Percentiles rank a stretch among this genome's conserved stretches.
Evolutionary conservation across 2,888 invertebrate genomes (phyloP).

Genomic region (Eupeodes luniger): DNA sequence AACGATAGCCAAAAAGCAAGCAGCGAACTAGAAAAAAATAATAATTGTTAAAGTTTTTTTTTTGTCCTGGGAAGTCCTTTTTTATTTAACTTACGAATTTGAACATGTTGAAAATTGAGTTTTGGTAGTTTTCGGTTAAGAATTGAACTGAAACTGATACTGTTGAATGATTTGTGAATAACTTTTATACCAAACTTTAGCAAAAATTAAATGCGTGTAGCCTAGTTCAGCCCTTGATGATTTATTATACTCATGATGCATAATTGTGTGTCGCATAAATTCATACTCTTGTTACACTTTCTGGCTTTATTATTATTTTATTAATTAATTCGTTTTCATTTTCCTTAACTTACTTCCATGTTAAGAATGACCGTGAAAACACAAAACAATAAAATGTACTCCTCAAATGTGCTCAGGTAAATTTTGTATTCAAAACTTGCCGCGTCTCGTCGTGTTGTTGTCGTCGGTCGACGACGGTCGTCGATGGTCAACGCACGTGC

Average conservation of each 20-base stretch:
- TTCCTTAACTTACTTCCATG: slow-evolving; percentile 32
- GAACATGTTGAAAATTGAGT: slow-evolving; percentile 52
- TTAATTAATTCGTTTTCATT: not conserved
- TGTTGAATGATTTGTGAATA: not conserved
- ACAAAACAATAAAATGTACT: not conserved
- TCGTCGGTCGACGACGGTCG: not conserved
- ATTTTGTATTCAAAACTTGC: slow-evolving; percentile 35
- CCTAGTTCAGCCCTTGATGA: not conserved
- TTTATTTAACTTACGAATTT: slow-evolving; percentile 59
- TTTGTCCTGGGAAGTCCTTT: not conserved
- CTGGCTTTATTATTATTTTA: not conserved
- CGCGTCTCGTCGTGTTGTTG: too few species aligned
- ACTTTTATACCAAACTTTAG: slow-evolving; percentile 37
- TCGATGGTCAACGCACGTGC: slow-evolving; percentile 34
- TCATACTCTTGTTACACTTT: not conserved
- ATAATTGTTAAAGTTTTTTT: not conserved
- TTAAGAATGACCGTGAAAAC: slow-evolving; percentile 23
- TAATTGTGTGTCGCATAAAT: too few species aligned
- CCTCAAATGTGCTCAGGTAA: not conserved
- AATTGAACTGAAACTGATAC: slow-evolving; percentile 44
- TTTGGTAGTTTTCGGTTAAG: slow-evolving; percentile 32
- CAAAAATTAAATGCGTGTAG: not conserved
- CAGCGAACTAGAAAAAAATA: slow-evolving; percentile 43
- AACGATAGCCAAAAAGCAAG: slow-evolving; percentile 58
- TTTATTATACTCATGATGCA: not conserved